Evolutionary conservation across 2,797 vertebrate genomes (phyloP), one percentile per base, ranked within the genome.

Genomic region (Taenioides sp.): DNA sequence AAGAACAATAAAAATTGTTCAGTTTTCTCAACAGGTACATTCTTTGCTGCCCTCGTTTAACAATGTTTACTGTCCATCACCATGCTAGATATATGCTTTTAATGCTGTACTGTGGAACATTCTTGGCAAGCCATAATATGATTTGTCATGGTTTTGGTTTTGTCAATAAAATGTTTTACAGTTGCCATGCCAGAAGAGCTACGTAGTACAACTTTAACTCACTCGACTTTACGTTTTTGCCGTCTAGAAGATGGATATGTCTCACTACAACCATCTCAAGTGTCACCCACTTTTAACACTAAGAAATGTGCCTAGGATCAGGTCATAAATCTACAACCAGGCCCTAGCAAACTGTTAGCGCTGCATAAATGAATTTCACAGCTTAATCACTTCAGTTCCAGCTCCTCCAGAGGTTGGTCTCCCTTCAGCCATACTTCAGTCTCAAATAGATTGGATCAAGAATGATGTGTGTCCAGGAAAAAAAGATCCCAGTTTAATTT

Each of bases 381-480:
- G 47, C 76, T 84, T 86, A 87, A 89, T 90, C 84, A 83, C 75
- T 67, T 87, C 78, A 82, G 89, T 88, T 88, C 47, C 90, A 78
- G 75, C 47, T 3, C 67, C 67, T 79, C 92, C 87, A 58, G 82
- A 95, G 94, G 86, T 95, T 60, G 83, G 86, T 73, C 93, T 94
- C 77, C 88, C 87, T 62, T 93, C 92, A 78, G 92, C 93, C 1
- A 78, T 92, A 80, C 92, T 92, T 66, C 91, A 95, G 78, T 85
- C 93, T 79, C 95, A 95, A 92, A 93, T 83, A 94, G 92, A 88
- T 94, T 95, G 86, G 88, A 95, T 76, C 94, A 93, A 92, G 73
- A 86, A 69, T 91, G 92, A 95, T 89, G 40, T 62, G 3, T 37
- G 69, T 80, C 75, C 75, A 74, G 77, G 57, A 12, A 64, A 63